These are phyloP conservation scores for Tenodera sinensis DNA, from an alignment of 2,888 invertebrate genomes.

Conservation along the genomic window DNA sequence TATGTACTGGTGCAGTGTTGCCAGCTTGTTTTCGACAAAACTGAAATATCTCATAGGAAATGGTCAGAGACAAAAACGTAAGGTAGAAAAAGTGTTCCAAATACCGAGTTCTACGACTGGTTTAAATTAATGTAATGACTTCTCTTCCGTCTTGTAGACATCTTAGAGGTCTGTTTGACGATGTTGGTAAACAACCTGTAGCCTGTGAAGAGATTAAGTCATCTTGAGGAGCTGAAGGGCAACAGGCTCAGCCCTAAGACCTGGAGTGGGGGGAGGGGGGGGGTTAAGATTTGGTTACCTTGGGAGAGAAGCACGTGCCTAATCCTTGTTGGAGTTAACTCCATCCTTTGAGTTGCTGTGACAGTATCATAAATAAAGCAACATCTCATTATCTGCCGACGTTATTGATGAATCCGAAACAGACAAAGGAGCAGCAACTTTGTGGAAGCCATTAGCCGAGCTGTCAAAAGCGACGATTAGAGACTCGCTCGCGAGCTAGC, in stretches of 20 bases:
- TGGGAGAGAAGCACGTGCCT: not conserved
- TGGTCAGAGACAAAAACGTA: no score
- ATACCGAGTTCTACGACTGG: no score
- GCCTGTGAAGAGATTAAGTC: not conserved
- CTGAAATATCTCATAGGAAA: no score
- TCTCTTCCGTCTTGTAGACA: no score
- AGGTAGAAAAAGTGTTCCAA: no score
- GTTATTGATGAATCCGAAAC: not conserved
- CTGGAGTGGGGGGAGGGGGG: no score
- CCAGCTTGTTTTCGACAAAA: no score
- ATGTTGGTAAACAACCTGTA: not conserved
- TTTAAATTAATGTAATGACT: no score
- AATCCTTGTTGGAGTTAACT: no score
- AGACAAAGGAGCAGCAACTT: not conserved
- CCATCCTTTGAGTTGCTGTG: not conserved
- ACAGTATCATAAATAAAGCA: not conserved
- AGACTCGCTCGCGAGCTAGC: no score
- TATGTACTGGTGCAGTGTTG: no score
- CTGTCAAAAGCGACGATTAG: not conserved
- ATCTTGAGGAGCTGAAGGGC: not conserved
- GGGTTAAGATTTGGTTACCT: no score
- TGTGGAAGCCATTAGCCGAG: not conserved
- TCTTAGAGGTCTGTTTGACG: not conserved
- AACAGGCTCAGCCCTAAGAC: not conserved
- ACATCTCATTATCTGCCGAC: not conserved